Percentiles rank a stretch among this genome's conserved stretches.
Conservation (phyloP, 2,888 invertebrate genomes). For the Xestia c-nigrum region DNA sequence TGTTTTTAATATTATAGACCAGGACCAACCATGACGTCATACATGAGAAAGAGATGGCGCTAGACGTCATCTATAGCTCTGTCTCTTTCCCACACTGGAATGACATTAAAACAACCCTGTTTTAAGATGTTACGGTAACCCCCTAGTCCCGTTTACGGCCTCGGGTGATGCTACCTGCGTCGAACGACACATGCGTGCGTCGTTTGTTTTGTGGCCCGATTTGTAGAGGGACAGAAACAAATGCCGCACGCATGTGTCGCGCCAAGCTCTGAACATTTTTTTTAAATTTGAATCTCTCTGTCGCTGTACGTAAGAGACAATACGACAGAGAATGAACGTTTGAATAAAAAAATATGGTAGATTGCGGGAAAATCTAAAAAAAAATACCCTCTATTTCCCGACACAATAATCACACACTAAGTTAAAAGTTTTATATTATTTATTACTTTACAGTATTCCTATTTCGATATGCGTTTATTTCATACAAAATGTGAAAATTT, state of each 20-base stretch:
- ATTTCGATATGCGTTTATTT: constrained; percentile 59
- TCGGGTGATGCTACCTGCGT: background rate
- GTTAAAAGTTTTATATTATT: constrained; percentile 16
- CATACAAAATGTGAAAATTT: constrained; percentile 53
- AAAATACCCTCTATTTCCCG: constrained; percentile 36
- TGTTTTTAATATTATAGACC: background rate
- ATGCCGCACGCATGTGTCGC: background rate
- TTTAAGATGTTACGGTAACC: too few species aligned
- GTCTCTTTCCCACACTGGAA: too few species aligned
- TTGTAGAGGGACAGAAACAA: background rate
- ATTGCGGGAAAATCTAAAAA: constrained; percentile 8
- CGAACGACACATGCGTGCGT: background rate
- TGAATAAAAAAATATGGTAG: background rate
- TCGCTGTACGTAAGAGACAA: background rate
- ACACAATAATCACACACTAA: constrained; percentile 12
- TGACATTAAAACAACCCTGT: too few species aligned
- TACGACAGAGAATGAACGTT: background rate
- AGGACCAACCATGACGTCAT: background rate
- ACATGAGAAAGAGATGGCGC: too few species aligned
- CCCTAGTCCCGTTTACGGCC: background rate
- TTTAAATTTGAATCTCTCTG: background rate
- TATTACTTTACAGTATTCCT: constrained; percentile 28
- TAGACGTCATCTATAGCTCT: too few species aligned
- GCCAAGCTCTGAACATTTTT: background rate
- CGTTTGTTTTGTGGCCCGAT: background rate